Evolutionary conservation across 2,888 invertebrate genomes (phyloP).

Genomic region (Sarcophaga variegata): DNA sequence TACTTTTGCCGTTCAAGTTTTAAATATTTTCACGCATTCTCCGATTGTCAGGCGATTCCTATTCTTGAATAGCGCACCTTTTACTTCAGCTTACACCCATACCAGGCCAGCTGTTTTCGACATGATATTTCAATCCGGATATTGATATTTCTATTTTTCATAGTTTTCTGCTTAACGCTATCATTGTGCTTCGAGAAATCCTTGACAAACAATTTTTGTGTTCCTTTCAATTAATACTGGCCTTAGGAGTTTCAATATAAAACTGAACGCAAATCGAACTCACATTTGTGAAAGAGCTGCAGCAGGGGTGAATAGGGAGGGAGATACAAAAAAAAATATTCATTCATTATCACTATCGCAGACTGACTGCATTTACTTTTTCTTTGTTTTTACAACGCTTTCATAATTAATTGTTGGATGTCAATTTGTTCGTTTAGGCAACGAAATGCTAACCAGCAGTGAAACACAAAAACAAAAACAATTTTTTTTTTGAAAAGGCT

Average conservation of each 20-base stretch:
- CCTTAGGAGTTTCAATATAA: no score
- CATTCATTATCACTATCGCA: conserved; percentile 64
- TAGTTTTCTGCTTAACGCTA: no score
- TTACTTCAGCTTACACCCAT: no score
- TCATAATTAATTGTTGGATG: conserved; percentile 70
- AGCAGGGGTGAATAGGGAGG: not conserved
- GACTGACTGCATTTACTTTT: conserved; percentile 59
- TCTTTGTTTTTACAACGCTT: conserved; percentile 64
- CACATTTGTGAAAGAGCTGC: no score
- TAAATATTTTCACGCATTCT: no score
- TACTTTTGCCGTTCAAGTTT: no score
- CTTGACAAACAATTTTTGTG: not conserved
- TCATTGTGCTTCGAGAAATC: not conserved
- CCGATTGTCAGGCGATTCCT: no score
- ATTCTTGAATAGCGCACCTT: no score
- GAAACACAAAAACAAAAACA: conserved; percentile 34
- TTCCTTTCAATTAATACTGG: not conserved
- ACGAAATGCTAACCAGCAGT: conserved; percentile 32
- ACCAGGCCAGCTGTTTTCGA: no score
- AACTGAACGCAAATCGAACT: no score
- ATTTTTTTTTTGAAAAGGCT: conserved; percentile 27
- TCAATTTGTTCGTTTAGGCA: conserved; percentile 67
- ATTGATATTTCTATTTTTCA: no score
- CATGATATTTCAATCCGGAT: no score
- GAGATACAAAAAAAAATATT: conserved; percentile 23